Conservation (phyloP, 1,140 invertebrate genomes). For the Caerostris darwini region DNA sequence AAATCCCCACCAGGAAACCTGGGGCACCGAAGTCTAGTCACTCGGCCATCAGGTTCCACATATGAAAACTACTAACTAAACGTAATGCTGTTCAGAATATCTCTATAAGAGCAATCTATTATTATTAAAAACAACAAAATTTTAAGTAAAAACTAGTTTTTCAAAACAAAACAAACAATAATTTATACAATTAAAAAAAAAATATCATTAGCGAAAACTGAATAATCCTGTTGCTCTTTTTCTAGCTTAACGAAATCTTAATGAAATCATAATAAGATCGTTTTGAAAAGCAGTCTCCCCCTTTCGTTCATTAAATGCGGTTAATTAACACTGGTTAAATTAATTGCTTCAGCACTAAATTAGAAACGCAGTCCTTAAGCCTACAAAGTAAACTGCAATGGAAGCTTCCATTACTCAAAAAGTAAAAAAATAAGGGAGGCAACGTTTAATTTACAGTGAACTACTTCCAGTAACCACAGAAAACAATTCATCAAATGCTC, state of each 20-base stretch:
- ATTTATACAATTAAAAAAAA: background rate
- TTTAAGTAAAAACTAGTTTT: no score
- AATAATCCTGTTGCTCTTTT: background rate
- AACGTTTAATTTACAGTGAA: constrained; percentile 39
- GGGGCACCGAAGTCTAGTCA: no score
- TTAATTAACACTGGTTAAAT: constrained; percentile 34
- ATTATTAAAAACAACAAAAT: no score
- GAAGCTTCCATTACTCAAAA: background rate
- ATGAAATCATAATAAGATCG: constrained; percentile 33
- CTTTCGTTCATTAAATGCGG: constrained; percentile 24
- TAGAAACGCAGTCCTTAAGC: constrained; percentile 25
- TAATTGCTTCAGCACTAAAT: constrained; percentile 44
- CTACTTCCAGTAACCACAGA: constrained; percentile 9
- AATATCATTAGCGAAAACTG: background rate
- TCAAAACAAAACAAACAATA: no score
- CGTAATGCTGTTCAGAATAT: no score
- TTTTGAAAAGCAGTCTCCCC: background rate
- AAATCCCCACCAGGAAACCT: no score
- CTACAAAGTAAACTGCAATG: constrained; percentile 7
- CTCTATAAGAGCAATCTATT: no score
- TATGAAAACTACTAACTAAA: no score
- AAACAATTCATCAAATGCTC: constrained; percentile 74
- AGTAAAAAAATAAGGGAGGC: background rate
- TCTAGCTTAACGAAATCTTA: background rate
- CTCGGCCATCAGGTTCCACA: no score